phyloP scores from a whole-genome alignment of 2,113 vertebrate species.

The Indicator indicator region DNA sequence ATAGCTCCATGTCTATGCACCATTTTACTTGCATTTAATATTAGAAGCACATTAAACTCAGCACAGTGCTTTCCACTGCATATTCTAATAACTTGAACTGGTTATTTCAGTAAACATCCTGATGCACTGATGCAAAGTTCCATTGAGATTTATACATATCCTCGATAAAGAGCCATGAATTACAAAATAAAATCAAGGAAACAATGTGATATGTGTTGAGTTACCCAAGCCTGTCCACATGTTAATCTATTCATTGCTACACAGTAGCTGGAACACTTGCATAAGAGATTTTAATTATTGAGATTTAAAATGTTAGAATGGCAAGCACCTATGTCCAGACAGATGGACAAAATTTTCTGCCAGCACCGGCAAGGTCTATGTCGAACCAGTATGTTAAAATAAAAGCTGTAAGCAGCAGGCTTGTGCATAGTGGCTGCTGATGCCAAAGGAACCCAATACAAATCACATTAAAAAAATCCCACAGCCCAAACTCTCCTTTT shows the following conservation, averaged over 20 bases:
- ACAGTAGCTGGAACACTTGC: background rate
- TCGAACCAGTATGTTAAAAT: slow-evolving; percentile 20
- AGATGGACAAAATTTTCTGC: background rate
- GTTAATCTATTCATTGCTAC: background rate
- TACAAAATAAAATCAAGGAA: slow-evolving; percentile 4
- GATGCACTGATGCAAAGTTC: slow-evolving; percentile 15
- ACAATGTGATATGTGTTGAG: background rate
- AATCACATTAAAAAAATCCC: slow-evolving; percentile 25
- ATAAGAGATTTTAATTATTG: background rate
- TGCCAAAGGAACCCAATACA: slow-evolving; percentile 38
- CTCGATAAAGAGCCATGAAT: background rate
- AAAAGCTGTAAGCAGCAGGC: slow-evolving; percentile 19
- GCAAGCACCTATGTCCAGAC: background rate
- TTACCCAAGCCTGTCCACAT: background rate
- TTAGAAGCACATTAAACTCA: slow-evolving; percentile 62
- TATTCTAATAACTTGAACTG: slow-evolving; percentile 70
- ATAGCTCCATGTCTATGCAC: slow-evolving; percentile 51
- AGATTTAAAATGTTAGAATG: background rate
- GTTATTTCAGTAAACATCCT: slow-evolving; percentile 50
- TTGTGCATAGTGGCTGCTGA: background rate
- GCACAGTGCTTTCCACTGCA: slow-evolving; percentile 46
- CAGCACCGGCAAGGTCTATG: background rate
- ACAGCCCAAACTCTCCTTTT: background rate
- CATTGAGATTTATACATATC: background rate
- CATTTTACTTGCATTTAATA: slow-evolving; percentile 72